These are phyloP conservation scores for Pseudochirops corinnae DNA, from an alignment of 2,797 vertebrate species.

Conservation along the genomic window DNA sequence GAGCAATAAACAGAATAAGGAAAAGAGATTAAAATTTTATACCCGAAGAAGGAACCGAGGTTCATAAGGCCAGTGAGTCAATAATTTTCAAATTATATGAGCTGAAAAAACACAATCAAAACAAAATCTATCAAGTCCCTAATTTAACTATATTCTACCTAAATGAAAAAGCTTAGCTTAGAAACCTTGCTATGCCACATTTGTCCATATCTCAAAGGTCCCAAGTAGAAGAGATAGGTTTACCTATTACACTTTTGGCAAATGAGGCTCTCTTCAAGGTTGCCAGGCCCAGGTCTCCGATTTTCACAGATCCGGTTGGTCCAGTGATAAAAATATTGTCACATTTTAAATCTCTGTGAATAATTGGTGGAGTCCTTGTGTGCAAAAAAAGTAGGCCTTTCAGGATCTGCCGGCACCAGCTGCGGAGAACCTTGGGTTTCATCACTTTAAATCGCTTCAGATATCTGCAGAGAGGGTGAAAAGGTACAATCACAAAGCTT, in stretches of 20 bases:
- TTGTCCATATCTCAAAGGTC: neutral
- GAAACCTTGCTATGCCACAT: neutral
- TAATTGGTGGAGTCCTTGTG: conserved; percentile 96
- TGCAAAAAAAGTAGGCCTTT: conserved; percentile 98
- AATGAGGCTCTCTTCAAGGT: conserved; percentile 98
- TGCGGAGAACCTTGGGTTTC: conserved; percentile 98
- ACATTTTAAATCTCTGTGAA: conserved; percentile 98
- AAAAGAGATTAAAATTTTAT: neutral
- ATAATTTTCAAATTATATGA: neutral
- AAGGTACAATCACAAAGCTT: neutral
- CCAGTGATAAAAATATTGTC: conserved; percentile 99
- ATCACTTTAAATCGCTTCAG: conserved; percentile 99
- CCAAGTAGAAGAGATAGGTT: conserved; percentile 53
- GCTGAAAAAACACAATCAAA: neutral
- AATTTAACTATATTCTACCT: neutral
- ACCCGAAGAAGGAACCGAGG: neutral
- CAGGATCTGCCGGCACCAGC: conserved; percentile 98
- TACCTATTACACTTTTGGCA: conserved; percentile 99
- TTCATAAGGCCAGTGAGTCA: neutral
- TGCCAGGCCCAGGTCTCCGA: conserved; percentile 97
- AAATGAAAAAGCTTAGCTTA: neutral
- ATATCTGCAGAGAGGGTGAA: conserved; percentile 87
- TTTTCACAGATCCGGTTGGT: conserved; percentile 98
- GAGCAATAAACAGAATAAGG: neutral
- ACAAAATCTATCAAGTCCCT: neutral